Evolutionary conservation across 2,888 invertebrate species (phyloP).

Genomic region (Phrixothrix hirtus): DNA sequence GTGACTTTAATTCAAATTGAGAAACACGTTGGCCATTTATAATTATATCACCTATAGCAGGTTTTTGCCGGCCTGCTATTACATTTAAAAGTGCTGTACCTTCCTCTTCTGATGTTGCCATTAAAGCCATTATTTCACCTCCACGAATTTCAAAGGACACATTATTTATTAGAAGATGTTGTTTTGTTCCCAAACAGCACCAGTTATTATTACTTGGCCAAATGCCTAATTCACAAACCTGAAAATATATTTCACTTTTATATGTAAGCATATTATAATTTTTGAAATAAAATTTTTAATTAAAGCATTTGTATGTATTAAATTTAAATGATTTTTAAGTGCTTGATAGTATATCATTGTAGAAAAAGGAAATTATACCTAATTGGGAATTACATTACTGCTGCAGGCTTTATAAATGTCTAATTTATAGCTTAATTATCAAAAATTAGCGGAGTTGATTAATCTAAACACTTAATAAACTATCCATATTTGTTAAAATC

Average conservation of each 20-base stretch:
- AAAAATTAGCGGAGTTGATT: no score
- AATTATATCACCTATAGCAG: slow-evolving; percentile 73
- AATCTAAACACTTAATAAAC: no score
- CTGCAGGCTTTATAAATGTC: no score
- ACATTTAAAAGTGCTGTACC: slow-evolving; percentile 85
- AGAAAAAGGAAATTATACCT: no score
- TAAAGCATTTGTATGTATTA: no score
- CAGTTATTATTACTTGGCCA: slow-evolving; percentile 30
- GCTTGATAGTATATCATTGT: no score
- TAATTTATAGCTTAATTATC: no score
- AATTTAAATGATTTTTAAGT: no score
- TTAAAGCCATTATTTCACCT: slow-evolving; percentile 86
- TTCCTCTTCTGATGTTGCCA: slow-evolving; percentile 87
- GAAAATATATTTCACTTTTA: neutral
- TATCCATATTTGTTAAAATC: no score
- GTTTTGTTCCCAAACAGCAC: slow-evolving; percentile 40
- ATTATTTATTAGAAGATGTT: slow-evolving; percentile 60
- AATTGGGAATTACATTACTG: no score
- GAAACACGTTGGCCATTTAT: slow-evolving; percentile 85
- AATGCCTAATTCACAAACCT: slow-evolving; percentile 39
- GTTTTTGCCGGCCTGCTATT: slow-evolving; percentile 71
- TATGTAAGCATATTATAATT: slow-evolving; percentile 42
- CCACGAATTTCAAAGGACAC: slow-evolving; percentile 88
- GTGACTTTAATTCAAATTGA: slow-evolving; percentile 68
- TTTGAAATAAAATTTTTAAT: no score